These are phyloP conservation scores for Psilopsiagon aymara DNA, from an alignment of 2,113 vertebrate genomes.

Conservation along the genomic window DNA sequence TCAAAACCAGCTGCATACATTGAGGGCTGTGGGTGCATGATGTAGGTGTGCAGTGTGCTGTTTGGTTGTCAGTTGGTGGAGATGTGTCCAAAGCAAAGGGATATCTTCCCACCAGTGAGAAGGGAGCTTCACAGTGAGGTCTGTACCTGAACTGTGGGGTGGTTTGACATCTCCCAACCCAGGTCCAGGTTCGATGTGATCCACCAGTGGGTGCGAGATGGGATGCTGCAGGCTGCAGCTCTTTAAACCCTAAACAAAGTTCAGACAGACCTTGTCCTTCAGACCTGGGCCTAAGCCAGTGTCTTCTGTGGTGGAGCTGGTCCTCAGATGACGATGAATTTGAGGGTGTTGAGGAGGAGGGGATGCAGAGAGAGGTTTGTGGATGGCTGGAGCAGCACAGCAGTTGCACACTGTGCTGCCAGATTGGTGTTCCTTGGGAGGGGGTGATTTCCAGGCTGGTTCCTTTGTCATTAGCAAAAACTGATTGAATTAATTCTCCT, in stretches of 20 bases:
- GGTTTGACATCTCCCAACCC: background rate
- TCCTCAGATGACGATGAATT: accelerated
- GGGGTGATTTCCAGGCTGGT: background rate
- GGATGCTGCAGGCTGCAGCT: background rate
- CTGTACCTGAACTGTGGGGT: accelerated
- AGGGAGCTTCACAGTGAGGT: background rate
- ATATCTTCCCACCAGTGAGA: accelerated
- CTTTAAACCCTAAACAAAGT: background rate
- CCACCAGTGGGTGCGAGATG: accelerated
- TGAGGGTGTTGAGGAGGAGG: background rate
- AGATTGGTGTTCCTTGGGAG: background rate
- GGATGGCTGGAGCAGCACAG: background rate
- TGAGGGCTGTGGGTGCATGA: background rate
- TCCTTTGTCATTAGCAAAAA: conserved; percentile 7
- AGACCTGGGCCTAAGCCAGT: background rate
- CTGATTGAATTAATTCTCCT: background rate
- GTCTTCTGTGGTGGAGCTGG: background rate
- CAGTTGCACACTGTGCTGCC: background rate
- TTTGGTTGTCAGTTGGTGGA: background rate
- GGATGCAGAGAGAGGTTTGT: background rate
- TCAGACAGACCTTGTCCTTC: background rate
- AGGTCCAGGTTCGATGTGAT: accelerated
- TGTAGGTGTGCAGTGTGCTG: background rate
- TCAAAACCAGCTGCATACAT: background rate
- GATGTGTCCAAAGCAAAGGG: background rate